Evolutionary conservation across 1,140 invertebrate genomes (phyloP).

Genomic region (Temnothorax curvispinosus): DNA sequence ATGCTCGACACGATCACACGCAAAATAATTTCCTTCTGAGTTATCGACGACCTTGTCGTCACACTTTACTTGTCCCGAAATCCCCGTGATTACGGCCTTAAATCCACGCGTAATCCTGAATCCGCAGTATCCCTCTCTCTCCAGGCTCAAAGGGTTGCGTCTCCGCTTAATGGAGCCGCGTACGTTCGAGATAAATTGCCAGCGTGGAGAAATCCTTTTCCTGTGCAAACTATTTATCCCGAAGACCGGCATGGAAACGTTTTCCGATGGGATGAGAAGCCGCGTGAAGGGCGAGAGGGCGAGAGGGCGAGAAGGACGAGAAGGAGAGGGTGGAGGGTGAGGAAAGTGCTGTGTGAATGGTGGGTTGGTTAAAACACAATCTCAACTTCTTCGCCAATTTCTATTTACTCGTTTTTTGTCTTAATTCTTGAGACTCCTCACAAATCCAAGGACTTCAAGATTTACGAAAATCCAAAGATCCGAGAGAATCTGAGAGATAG

Average conservation of each 20-base stretch:
- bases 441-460: not conserved
- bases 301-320: not conserved
- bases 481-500: not conserved
- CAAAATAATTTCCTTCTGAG: conserved; percentile 42
- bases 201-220: conserved; percentile 67
- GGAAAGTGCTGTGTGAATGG: conserved; percentile 48
- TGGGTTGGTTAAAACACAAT: conserved; percentile 44
- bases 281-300: not conserved
- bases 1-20: not conserved
- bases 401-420: conserved; percentile 43
- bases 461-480: not conserved
- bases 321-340: not conserved
- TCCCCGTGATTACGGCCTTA: conserved; percentile 43
- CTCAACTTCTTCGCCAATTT: conserved; percentile 14
- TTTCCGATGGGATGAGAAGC: conserved; percentile 65
- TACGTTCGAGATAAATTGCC: conserved; percentile 71
- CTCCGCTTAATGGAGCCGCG: conserved; percentile 71
- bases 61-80: conserved; percentile 9
- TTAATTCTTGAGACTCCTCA: conserved; percentile 36
- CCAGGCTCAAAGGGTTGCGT: conserved; percentile 63
- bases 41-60: conserved; percentile 36
- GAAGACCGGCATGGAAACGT: conserved; percentile 64
- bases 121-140: conserved; percentile 53
- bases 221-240: conserved; percentile 71
- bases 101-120: conserved; percentile 58